Conservation (phyloP, 2,888 invertebrate genomes). For the Drosophila dives region DNA sequence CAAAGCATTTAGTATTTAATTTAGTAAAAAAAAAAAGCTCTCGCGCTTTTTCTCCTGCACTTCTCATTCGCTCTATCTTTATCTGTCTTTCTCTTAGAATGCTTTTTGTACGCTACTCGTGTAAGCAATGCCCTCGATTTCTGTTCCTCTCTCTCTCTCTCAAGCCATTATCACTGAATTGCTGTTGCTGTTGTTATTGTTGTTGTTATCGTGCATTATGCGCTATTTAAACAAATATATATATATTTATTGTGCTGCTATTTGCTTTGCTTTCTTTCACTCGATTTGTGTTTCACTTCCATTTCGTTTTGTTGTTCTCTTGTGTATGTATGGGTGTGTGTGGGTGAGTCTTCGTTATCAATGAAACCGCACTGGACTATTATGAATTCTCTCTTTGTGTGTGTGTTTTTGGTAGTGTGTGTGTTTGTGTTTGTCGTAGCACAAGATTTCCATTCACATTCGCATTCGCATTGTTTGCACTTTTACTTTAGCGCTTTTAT, state of each 20-base stretch:
- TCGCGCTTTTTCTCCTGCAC: neutral
- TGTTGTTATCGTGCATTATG: conserved; percentile 43
- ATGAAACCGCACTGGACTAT: conserved; percentile 53
- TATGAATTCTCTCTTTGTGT: conserved; percentile 27
- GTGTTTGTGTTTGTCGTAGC: neutral
- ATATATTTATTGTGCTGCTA: conserved; percentile 33
- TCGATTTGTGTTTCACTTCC: conserved; percentile 67
- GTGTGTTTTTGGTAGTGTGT: neutral
- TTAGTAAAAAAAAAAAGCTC: conserved; percentile 4
- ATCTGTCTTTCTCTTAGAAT: neutral
- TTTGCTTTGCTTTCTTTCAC: conserved; percentile 52
- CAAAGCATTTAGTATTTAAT: conserved; percentile 6
- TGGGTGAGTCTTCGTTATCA: conserved; percentile 66
- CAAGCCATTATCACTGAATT: conserved; percentile 46
- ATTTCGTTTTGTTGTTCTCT: conserved; percentile 35
- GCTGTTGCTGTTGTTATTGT: conserved; percentile 17
- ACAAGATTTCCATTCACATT: conserved; percentile 30
- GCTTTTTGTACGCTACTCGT: conserved; percentile 5
- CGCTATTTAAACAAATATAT: conserved; percentile 27
- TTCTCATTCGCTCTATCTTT: neutral
- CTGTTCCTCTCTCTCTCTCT: conserved; percentile 23
- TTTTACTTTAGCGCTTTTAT: conserved; percentile 72
- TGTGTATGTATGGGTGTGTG: conserved; percentile 18
- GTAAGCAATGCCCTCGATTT: conserved; percentile 46
- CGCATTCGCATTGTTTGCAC: conserved; percentile 73